Conservation (phyloP, 53 echinoderm and acorn worm species). For the Paelopatides confundens region DNA sequence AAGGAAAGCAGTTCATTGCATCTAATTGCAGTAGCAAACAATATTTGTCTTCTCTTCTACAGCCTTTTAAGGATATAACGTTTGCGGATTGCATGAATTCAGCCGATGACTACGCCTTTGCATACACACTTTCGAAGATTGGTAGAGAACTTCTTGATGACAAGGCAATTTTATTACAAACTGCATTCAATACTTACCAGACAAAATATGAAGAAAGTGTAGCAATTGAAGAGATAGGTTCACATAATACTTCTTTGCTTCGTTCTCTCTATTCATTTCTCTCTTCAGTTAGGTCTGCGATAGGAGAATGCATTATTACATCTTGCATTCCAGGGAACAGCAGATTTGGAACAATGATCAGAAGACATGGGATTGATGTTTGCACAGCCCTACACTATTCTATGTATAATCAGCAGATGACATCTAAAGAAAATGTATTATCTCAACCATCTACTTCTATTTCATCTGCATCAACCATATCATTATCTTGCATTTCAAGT, state of each 20-base stretch:
- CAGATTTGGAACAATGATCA: conserved; percentile 26
- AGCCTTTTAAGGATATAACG: not conserved
- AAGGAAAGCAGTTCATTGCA: not conserved
- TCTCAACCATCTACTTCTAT: not conserved
- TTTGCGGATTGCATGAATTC: not conserved
- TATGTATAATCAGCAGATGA: not conserved
- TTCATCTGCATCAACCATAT: not conserved
- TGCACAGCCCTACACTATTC: not conserved
- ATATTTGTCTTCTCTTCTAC: not conserved
- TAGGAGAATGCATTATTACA: conserved; percentile 10
- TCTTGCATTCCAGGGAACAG: conserved; percentile 4
- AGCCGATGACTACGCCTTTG: conserved; percentile 19
- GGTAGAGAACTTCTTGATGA: not conserved
- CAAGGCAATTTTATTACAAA: conserved; percentile 3
- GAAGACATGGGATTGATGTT: conserved; percentile 19
- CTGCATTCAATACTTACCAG: not conserved
- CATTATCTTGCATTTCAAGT: not conserved
- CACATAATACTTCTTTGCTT: not conserved
- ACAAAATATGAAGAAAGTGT: not conserved
- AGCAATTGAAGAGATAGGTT: not conserved
- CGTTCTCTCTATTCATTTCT: not conserved
- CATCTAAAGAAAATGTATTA: too few relatives aligned
- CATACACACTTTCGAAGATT: not conserved
- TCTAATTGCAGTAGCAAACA: not conserved
- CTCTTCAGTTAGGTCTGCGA: not conserved